Evolutionary conservation across 2,888 invertebrate genomes (phyloP), one percentile per base, ranked within the genome.

Genomic region (Lasioglossum oenotherae): DNA sequence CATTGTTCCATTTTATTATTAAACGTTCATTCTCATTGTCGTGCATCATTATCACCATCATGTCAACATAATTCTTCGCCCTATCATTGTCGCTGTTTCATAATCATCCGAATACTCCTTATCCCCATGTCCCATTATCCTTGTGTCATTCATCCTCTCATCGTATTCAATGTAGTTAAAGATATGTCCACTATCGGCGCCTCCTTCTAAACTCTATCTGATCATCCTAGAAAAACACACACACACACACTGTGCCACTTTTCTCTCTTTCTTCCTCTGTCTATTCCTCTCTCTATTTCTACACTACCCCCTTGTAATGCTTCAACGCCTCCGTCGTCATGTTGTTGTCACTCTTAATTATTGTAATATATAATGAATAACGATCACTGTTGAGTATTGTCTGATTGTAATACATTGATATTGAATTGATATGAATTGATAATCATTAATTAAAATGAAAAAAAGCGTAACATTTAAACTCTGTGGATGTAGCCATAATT

Each of bases 331-430:
- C 95, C 95, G 94, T 95, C 94, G 94, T 95, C 95, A 94, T 95
- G 94, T 95, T 95, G 94, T 95, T 95, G 95, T 95, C 95, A 95
- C 93, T 95, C 94, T 94, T 94, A 94, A 95, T 94, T 94, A 95
- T 93, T 95, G 94, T 95, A 95, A 94, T 94, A 95, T 95, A 95
- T 93, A 93, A 94, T 93, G 92, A 94, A 94, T 94, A 95, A 94
- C 93, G 94, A 95, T 95, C 94, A 95, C 93, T 95, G 94, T 95
- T 95, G 94, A 95, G 95, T 95, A 95, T 95, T 95, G 95, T 95
- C 95, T 95, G 94, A 95, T 94, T 95, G 95, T 95, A 95, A 95
- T 94, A 94, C 95, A 95, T 94, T 95, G 94, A 95, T 95, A 95
- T 95, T 94, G 94, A 95, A 95, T 95, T 94, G 94, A 94, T 94